phyloP scores from a whole-genome alignment of 2,113 vertebrate genomes.

The Brachirus orientalis region DNA sequence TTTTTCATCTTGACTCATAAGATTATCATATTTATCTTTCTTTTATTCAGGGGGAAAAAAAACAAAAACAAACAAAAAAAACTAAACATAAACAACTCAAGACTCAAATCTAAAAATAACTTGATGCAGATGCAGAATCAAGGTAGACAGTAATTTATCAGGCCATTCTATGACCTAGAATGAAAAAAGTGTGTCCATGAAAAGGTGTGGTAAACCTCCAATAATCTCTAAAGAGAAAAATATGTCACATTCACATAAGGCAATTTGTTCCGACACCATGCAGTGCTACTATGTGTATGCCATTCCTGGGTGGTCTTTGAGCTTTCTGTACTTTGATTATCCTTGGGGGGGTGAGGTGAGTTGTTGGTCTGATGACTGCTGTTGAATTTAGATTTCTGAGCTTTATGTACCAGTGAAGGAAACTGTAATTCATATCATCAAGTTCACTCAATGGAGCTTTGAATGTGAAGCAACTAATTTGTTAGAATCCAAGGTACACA shows the following conservation, averaged over 20 bases:
- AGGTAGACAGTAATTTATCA: too few relatives aligned
- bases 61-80: too few relatives aligned
- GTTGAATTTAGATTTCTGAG: conserved; percentile 14
- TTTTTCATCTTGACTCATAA: too few relatives aligned
- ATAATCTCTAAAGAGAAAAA: conserved; percentile 26
- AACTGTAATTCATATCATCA: conserved; percentile 33
- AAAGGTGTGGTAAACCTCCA: not conserved
- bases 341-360: conserved; percentile 14
- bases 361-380: conserved; percentile 50
- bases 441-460: conserved; percentile 1
- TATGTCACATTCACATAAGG: conserved; percentile 15
- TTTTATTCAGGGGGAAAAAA: too few relatives aligned
- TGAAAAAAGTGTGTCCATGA: conserved; percentile 1
- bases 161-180: too few relatives aligned
- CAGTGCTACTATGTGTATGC: conserved; percentile 30
- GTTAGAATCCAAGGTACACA: not conserved
- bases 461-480: not conserved
- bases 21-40: too few relatives aligned
- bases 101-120: too few relatives aligned
- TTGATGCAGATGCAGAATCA: too few relatives aligned
- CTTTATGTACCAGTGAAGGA: conserved; percentile 16
- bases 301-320: conserved; percentile 68
- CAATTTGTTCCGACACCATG: conserved; percentile 14
- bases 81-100: too few relatives aligned
- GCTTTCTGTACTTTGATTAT: conserved; percentile 51